These are phyloP conservation scores for Pilophorus perplexus DNA, from an alignment of 2,888 invertebrate species.

Conservation along the genomic window DNA sequence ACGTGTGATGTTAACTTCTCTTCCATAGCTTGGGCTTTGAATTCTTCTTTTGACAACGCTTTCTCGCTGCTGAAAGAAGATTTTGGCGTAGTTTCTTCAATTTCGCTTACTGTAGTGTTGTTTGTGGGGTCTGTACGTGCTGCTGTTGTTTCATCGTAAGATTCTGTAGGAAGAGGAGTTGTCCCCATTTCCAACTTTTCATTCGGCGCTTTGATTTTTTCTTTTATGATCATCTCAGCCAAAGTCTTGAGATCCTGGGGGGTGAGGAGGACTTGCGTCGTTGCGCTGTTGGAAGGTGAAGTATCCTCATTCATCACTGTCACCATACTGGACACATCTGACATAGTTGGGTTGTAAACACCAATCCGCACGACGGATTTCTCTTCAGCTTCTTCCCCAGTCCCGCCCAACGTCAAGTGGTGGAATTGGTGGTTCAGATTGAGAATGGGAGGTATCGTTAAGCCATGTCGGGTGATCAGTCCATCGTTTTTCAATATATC, in stretches of 20 bases:
- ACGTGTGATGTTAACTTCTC: neutral
- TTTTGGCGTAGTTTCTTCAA: neutral
- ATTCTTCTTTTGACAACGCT: too few species aligned
- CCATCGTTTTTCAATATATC: neutral
- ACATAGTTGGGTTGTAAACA: slow-evolving; percentile 41
- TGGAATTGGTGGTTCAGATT: slow-evolving; percentile 39
- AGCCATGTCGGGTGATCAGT: slow-evolving; percentile 5
- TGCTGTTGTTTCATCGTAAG: neutral
- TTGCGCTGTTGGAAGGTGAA: neutral
- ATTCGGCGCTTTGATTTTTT: slow-evolving; percentile 44
- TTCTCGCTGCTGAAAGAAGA: neutral
- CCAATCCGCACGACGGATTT: slow-evolving; percentile 39
- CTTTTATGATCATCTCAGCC: slow-evolving; percentile 47
- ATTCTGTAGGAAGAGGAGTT: slow-evolving; percentile 2
- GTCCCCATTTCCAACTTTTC: neutral
- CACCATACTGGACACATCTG: slow-evolving; percentile 35
- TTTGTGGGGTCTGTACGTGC: too few species aligned
- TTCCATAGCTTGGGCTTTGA: too few species aligned
- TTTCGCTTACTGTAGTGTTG: too few species aligned
- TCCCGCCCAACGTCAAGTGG: slow-evolving; percentile 20
- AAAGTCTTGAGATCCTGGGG: slow-evolving; percentile 47
- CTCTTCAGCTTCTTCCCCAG: slow-evolving; percentile 23
- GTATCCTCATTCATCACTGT: slow-evolving; percentile 26
- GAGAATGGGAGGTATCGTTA: slow-evolving; percentile 40
- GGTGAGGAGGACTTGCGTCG: slow-evolving; percentile 45